A percentile compares a stretch with the other conserved stretches of the same genome.
These are phyloP conservation scores for Encarsia formosa DNA, from an alignment of 2,888 invertebrate species.

Conservation along the genomic window DNA sequence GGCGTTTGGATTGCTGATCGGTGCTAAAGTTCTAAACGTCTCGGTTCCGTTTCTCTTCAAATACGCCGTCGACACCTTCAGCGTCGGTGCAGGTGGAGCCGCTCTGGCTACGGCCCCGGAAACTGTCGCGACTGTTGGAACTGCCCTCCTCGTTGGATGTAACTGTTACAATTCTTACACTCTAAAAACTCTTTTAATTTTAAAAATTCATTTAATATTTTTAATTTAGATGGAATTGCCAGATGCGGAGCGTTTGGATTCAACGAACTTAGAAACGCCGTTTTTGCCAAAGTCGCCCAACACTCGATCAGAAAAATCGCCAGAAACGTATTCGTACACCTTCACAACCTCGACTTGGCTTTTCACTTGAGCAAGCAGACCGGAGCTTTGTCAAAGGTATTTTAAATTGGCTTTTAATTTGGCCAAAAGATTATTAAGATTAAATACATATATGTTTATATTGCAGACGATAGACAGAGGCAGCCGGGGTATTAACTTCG, in stretches of 20 bases:
- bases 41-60: slow-evolving; percentile 95
- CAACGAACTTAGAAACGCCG: slow-evolving; percentile 95
- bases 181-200: neutral
- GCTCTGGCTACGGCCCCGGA: slow-evolving; percentile 71
- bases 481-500: slow-evolving; percentile 95
- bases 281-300: slow-evolving; percentile 96
- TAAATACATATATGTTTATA: no score
- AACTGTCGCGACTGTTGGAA: slow-evolving; percentile 73
- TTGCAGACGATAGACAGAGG: slow-evolving; percentile 80
- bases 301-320: slow-evolving; percentile 93
- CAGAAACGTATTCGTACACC: slow-evolving; percentile 89
- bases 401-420: neutral
- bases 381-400: slow-evolving; percentile 86
- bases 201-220: slow-evolving; percentile 1
- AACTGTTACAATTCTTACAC: slow-evolving; percentile 47
- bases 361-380: slow-evolving; percentile 95
- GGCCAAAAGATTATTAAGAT: neutral
- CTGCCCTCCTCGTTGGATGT: slow-evolving; percentile 85
- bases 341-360: slow-evolving; percentile 88
- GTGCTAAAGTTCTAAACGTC: slow-evolving; percentile 85
- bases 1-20: slow-evolving; percentile 74
- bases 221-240: slow-evolving; percentile 80
- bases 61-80: slow-evolving; percentile 84
- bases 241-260: slow-evolving; percentile 86
- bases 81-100: slow-evolving; percentile 57